Base-by-base conservation (phyloP, 1,140 invertebrate species). In the Melitaea cinxia region DNA sequence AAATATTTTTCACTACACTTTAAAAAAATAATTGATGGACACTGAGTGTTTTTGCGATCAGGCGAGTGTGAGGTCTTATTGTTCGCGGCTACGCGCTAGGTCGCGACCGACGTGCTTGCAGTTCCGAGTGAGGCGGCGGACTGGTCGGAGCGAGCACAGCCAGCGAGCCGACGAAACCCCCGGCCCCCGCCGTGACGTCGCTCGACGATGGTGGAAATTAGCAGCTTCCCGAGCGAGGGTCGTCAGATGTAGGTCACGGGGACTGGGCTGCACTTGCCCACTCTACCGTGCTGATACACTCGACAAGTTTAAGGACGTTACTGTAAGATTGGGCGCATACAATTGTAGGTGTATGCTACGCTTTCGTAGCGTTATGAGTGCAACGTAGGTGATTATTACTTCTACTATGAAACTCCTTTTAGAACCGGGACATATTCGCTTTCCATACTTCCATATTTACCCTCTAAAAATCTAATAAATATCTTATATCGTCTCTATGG, bases 291-390 rank as follows among this genome's bases (percentile, higher is more conserved):
- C 77, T 78, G 78, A 77, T 82, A 85, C 80, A 88, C 85, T 88
- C 82, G 83, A 88, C 87, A 89, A 89, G 87, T 89, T 89, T 89
- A 89, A 89, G 87, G 87, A 89, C 87, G 80, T 85, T 77, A 81
- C 72, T 74, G 67, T 68, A 61, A 83, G 75, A 85, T 87, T 84
- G 83, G 75, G 66, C 73, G 74, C 72, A 65, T 58, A 62, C 62
- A 61, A 66, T 54, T 61, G 37, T 61, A 50, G 54, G 62, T 58
- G 7, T 47, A 58, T 55, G 72, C 72, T 78, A 77, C 74, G 72
- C 28, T 62, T 30, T 73, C 73, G 77, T 82, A 85, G 77, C 72
- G 19, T 47, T 33, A 33, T 1, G 5, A 17, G 14, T 47, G 28
- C 45, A 35, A 65, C 66, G 62, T 69, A 79, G 63, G 65, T 63